phyloP scores from a whole-genome alignment of 2,888 invertebrate genomes.

The Bembecia ichneumoniformis region DNA sequence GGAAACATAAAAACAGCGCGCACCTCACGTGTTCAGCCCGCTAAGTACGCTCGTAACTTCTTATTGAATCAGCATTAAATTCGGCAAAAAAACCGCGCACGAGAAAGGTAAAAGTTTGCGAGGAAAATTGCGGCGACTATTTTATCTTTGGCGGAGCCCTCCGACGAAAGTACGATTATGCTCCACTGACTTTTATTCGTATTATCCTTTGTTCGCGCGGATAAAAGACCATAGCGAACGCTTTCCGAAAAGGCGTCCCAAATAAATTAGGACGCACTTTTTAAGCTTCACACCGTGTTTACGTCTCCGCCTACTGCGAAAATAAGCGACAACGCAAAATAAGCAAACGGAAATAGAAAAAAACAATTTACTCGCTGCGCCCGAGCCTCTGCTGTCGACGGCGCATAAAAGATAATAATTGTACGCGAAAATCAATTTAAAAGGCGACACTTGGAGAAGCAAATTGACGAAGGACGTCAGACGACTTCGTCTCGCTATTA shows the following conservation, averaged over 20 bases:
- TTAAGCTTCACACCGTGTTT: conserved; percentile 43
- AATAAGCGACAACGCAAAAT: conserved; percentile 41
- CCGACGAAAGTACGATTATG: conserved; percentile 49
- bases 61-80: conserved; percentile 54
- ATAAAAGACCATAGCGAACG: conserved; percentile 51
- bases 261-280: conserved; percentile 58
- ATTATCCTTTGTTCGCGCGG: conserved; percentile 60
- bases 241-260: conserved; percentile 49
- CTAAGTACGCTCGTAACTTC: conserved; percentile 47
- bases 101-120: conserved; percentile 44
- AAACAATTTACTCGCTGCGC: conserved; percentile 32
- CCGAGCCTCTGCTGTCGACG: conserved; percentile 18
- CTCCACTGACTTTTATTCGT: conserved; percentile 58
- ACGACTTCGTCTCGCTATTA: conserved; percentile 22
- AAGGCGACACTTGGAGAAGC: conserved; percentile 47
- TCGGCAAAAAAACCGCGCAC: conserved; percentile 32
- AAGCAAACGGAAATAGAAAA: conserved; percentile 34
- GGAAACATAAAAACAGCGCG: conserved; percentile 21
- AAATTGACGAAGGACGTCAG: conserved; percentile 28
- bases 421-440: conserved; percentile 53
- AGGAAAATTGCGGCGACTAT: conserved; percentile 53
- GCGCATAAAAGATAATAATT: conserved; percentile 53
- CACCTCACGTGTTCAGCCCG: conserved; percentile 9
- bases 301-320: conserved; percentile 39
- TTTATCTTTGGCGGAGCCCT: conserved; percentile 47